Evolutionary conservation across 2,797 vertebrate species (phyloP).

Genomic region (Sebastes trivittatus): DNA sequence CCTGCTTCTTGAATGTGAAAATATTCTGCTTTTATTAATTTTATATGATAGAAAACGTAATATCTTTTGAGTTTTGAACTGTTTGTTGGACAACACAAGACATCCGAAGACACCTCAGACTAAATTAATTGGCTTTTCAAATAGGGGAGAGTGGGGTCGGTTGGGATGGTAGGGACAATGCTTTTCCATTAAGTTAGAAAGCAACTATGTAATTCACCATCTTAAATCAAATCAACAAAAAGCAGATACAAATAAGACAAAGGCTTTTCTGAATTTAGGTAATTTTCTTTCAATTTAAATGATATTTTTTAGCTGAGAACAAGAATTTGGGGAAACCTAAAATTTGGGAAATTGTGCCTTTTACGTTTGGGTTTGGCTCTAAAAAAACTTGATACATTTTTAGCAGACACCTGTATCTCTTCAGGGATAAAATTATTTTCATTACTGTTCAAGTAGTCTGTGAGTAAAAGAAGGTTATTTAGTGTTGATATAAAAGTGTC

Average conservation of each 20-base stretch:
- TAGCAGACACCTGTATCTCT: too few species aligned
- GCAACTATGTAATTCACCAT: not conserved
- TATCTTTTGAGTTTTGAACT: not conserved
- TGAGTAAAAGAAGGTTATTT: not conserved
- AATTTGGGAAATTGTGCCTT: too few species aligned
- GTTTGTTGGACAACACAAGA: not conserved
- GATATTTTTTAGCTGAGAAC: too few species aligned
- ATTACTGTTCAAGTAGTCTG: too few species aligned
- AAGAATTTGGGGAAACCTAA: too few species aligned
- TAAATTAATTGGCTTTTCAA: not conserved
- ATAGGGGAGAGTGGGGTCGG: not conserved
- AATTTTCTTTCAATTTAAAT: too few species aligned
- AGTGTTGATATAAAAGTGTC: not conserved
- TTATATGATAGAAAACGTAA: not conserved
- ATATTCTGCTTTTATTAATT: not conserved
- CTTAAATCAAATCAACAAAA: too few species aligned
- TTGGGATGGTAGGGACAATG: not conserved
- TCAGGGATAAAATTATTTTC: too few species aligned
- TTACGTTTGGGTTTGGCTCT: too few species aligned
- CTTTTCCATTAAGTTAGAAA: not conserved
- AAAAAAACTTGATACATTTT: rapidly evolving
- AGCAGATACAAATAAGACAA: too few species aligned
- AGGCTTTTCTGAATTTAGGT: too few species aligned
- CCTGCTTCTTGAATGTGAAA: not conserved
- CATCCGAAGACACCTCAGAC: not conserved